Base-by-base conservation (phyloP, 2,797 vertebrate species). In the Acomys russatus region DNA sequence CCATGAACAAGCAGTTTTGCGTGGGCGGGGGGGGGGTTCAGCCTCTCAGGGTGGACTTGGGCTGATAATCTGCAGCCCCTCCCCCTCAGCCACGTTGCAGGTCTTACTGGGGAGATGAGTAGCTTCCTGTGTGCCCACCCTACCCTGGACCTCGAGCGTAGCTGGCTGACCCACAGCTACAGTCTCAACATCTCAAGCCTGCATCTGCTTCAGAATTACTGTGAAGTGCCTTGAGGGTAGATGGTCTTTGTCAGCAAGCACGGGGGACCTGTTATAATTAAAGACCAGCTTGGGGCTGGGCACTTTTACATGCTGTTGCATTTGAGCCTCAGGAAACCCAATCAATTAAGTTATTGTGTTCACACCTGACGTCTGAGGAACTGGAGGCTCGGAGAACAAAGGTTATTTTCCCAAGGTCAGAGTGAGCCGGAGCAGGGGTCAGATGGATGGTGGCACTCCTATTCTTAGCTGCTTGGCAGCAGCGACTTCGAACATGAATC, bases 381-480 rank as follows among this genome's bases (percentile, higher is more conserved):
- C 44, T 30, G 0, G 2, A 28, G 51, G 51, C 33, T 49, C 38
- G 23, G 56, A 68, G 33, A 20, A 56, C 30, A 64, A 18, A 78
- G 23, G 33, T 2, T 56, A 22, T 9, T 54, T 6, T 1, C 28
- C 28, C 8, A 4, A 80, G 87, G 49, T 76, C 44, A 64, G 18
- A 2, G 5, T 0, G 15, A 71, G 49, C 44, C 64, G 10, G 0
- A 2, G n/a, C 0, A 44, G 44, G 51, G 33, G n/a, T 25, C 54
- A 3, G 33, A 10, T 0, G 1, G 64, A 38, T 8, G 1, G 28
- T 14, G 22, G 28, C 0, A 18, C 4, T 1, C 61, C 28, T 70
- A 71, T 49, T 51, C 73, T 38, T 20, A 66, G 66, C 14, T n/a
- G 18, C 79, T 23, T 6, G 6, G 80, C 17, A 15, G 68, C 35